Conservation (phyloP, 1,140 invertebrate genomes). For the Rhagoletis zephyria region DNA sequence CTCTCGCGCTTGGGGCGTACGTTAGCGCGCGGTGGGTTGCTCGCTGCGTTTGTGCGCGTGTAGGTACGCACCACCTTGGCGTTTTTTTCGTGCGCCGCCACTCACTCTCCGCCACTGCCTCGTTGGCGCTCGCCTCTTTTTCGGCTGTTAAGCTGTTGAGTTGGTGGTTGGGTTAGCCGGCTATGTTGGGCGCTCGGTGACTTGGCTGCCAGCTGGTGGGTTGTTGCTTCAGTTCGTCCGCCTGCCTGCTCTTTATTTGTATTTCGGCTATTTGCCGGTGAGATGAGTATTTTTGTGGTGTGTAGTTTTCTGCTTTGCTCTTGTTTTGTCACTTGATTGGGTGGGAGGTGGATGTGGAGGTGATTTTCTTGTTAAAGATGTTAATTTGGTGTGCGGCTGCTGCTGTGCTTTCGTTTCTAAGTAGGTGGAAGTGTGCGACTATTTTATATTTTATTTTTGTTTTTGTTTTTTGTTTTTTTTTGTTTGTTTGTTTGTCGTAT, state of each 20-base stretch:
- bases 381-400: slow-evolving; percentile 20
- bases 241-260: slow-evolving; percentile 9
- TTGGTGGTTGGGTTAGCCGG: background rate
- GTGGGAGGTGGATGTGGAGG: background rate
- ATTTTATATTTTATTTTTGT: too few relatives aligned
- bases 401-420: background rate
- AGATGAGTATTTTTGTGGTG: background rate
- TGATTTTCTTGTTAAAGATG: slow-evolving; percentile 35
- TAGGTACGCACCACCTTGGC: background rate
- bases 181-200: background rate
- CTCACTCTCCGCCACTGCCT: slow-evolving; percentile 32
- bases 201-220: background rate
- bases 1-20: background rate
- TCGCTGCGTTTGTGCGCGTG: background rate
- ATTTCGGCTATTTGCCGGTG: slow-evolving; percentile 46
- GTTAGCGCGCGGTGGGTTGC: background rate
- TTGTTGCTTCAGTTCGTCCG: slow-evolving; percentile 8
- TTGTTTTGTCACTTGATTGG: background rate
- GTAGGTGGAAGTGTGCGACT: background rate
- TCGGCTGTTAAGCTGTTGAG: slow-evolving; percentile 19
- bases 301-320: background rate
- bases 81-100: background rate
- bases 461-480: too few relatives aligned
- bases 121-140: slow-evolving; percentile 22
- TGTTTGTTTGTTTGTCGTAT: background rate